A percentile compares a stretch with the other conserved stretches of the same genome.
phyloP scores from a whole-genome alignment of 2,888 invertebrate species.

The Papilio elwesi region DNA sequence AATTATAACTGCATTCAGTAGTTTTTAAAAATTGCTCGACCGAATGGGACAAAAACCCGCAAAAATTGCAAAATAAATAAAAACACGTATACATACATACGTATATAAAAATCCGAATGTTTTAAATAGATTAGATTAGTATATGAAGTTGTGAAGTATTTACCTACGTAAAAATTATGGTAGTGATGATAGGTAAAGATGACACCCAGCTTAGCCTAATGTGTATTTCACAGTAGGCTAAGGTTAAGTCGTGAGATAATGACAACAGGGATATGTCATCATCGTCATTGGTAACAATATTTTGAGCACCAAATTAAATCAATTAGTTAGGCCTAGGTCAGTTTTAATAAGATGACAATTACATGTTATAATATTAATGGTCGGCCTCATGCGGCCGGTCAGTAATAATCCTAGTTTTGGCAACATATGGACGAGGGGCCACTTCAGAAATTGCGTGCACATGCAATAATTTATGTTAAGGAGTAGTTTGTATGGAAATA shows the following conservation, averaged over 20 bases:
- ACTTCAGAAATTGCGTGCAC: constrained; percentile 44
- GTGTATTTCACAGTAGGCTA: too few species aligned
- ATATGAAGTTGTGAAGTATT: too few species aligned
- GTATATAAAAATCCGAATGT: too few species aligned
- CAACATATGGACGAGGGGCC: constrained; percentile 56
- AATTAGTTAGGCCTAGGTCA: constrained; percentile 30
- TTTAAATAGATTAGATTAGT: too few species aligned
- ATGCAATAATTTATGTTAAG: constrained; percentile 60
- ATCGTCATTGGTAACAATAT: not conserved
- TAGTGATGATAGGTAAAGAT: too few species aligned
- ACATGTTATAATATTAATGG: constrained; percentile 36
- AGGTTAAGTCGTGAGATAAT: not conserved
- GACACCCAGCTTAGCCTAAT: too few species aligned
- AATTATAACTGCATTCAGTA: too few species aligned
- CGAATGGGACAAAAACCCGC: too few species aligned
- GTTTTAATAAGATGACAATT: constrained; percentile 35
- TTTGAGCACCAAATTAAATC: not conserved
- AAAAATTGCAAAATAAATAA: too few species aligned
- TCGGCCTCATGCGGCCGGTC: constrained; percentile 43
- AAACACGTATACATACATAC: too few species aligned
- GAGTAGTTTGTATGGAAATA: constrained; percentile 58
- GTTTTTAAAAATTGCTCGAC: too few species aligned
- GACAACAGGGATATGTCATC: not conserved
- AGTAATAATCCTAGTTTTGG: constrained; percentile 66
- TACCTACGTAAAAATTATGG: too few species aligned